Conservation (phyloP, 30 jellyfish, hydroid and myxozoan genomes). For the Pelagia noctiluca region DNA sequence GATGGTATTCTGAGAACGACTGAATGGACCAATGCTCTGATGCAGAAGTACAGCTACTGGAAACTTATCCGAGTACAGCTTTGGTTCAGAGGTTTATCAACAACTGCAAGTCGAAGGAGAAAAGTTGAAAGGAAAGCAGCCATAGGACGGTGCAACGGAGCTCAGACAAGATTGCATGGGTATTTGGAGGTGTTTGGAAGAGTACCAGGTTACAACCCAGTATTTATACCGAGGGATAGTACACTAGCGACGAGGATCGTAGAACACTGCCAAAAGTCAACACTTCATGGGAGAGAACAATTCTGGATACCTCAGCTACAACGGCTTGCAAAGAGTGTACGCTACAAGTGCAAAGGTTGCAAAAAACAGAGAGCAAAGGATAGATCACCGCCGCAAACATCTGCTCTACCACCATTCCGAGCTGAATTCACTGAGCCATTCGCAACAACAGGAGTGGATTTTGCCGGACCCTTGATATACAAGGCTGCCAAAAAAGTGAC, state of each 20-base stretch:
- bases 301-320: conserved; percentile 34
- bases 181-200: background rate
- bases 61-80: background rate
- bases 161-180: conserved; percentile 15
- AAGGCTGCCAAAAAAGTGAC: conserved; percentile 44
- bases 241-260: background rate
- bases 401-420: conserved; percentile 53
- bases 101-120: background rate
- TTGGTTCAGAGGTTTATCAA: background rate
- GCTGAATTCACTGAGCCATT: conserved; percentile 57
- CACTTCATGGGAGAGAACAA: conserved; percentile 46
- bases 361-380: conserved; percentile 21
- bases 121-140: background rate
- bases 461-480: conserved; percentile 64
- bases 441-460: conserved; percentile 73
- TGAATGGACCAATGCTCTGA: background rate
- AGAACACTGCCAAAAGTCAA: background rate
- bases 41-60: background rate
- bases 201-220: conserved; percentile 4
- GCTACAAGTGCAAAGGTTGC: conserved; percentile 11
- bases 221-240: background rate
- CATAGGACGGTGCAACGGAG: background rate
- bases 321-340: conserved; percentile 7
- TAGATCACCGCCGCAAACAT: conserved; percentile 13
- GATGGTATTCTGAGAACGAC: background rate